Evolutionary conservation across 1,140 invertebrate genomes (phyloP).

Genomic region (Bombus waltoni): DNA sequence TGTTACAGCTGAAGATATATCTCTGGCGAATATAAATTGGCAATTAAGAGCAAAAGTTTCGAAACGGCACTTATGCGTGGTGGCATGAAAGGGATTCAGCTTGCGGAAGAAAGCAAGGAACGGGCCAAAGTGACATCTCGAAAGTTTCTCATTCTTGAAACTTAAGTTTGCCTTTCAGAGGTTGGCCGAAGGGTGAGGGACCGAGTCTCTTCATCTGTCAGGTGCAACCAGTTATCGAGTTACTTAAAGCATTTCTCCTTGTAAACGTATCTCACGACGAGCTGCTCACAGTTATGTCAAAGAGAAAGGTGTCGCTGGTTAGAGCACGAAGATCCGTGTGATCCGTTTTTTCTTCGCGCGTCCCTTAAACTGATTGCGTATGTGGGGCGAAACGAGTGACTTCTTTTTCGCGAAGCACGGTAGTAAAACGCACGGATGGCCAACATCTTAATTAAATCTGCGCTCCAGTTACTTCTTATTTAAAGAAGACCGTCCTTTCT

Average conservation of each 20-base stretch:
- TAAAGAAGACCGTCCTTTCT: background rate
- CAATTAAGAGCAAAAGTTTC: slow-evolving; percentile 43
- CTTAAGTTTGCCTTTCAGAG: slow-evolving; percentile 54
- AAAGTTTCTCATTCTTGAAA: slow-evolving; percentile 70
- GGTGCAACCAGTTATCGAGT: slow-evolving; percentile 72
- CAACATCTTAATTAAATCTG: background rate
- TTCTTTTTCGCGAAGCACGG: background rate
- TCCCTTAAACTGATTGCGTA: slow-evolving; percentile 5
- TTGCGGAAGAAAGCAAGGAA: slow-evolving; percentile 40
- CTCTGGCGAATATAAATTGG: slow-evolving; percentile 37
- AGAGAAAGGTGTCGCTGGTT: slow-evolving; percentile 44
- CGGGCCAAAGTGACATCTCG: slow-evolving; percentile 55
- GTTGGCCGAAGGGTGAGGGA: slow-evolving; percentile 29
- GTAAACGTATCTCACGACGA: slow-evolving; percentile 55
- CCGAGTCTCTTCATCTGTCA: slow-evolving; percentile 68
- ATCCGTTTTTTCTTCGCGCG: slow-evolving; percentile 11
- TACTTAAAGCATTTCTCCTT: slow-evolving; percentile 62
- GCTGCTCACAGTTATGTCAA: slow-evolving; percentile 45
- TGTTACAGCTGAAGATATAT: background rate
- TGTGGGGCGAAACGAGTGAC: slow-evolving; percentile 24
- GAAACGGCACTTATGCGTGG: slow-evolving; percentile 11
- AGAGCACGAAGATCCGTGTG: slow-evolving; percentile 17
- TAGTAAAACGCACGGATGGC: background rate
- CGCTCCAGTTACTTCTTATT: background rate
- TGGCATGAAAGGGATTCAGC: slow-evolving; percentile 3